These are phyloP conservation scores for Sphenopsis melanotis DNA, from an alignment of 2,797 vertebrate genomes.

Conservation along the genomic window DNA sequence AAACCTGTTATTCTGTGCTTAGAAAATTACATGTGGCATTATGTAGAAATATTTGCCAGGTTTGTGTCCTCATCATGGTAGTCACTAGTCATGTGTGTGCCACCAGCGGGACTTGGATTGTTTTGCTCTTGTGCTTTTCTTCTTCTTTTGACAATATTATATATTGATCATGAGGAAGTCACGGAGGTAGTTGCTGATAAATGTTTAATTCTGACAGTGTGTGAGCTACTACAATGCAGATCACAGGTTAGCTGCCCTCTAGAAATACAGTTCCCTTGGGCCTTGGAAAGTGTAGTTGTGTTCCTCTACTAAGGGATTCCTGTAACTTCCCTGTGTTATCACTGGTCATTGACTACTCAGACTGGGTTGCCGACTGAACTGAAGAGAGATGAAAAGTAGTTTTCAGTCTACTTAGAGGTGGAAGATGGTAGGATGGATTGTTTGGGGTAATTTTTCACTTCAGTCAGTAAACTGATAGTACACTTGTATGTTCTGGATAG, in stretches of 20 bases:
- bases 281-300: neutral
- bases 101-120: neutral
- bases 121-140: neutral
- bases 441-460: neutral
- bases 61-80: neutral
- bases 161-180: neutral
- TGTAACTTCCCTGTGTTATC: neutral
- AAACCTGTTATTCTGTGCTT: neutral
- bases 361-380: neutral
- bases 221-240: neutral
- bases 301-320: neutral
- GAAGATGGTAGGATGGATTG: neutral
- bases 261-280: neutral
- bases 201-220: neutral
- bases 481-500: neutral
- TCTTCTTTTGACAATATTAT: neutral
- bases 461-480: neutral
- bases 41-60: neutral
- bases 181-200: neutral
- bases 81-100: neutral
- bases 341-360: neutral
- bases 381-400: neutral
- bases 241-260: neutral
- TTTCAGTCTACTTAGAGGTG: neutral
- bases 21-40: neutral